Conservation (phyloP, 2,113 vertebrate genomes). For the Microtus richardsoni region DNA sequence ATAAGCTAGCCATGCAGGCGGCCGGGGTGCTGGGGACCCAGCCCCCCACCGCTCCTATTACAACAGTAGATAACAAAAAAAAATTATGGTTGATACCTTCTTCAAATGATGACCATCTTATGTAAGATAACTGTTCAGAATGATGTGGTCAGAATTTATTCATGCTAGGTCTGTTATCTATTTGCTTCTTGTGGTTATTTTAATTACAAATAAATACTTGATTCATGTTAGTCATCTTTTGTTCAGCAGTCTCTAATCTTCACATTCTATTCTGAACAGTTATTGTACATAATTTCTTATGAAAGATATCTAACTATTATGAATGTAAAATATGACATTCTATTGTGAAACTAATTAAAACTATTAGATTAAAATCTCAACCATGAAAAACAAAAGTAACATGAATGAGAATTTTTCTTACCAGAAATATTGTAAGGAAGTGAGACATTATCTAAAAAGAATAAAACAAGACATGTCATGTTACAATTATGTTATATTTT, state of each 20-base stretch:
- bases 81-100: background rate
- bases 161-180: background rate
- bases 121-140: background rate
- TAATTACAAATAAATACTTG: background rate
- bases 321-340: background rate
- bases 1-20: too few species aligned
- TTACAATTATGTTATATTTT: background rate
- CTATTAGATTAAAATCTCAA: background rate
- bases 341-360: background rate
- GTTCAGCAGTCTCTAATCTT: background rate
- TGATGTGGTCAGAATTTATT: background rate
- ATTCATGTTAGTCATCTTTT: background rate
- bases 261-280: background rate
- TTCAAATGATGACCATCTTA: background rate
- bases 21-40: too few species aligned
- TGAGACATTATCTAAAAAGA: background rate
- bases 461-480: background rate
- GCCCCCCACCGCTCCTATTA: too few species aligned
- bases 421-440: background rate
- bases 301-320: background rate
- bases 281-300: background rate
- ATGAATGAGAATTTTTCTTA: background rate
- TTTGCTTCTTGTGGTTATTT: background rate
- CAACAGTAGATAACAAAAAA: background rate
- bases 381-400: background rate